These are phyloP conservation scores for Apodemia duryi DNA, from an alignment of 2,888 invertebrate species.

Conservation along the genomic window DNA sequence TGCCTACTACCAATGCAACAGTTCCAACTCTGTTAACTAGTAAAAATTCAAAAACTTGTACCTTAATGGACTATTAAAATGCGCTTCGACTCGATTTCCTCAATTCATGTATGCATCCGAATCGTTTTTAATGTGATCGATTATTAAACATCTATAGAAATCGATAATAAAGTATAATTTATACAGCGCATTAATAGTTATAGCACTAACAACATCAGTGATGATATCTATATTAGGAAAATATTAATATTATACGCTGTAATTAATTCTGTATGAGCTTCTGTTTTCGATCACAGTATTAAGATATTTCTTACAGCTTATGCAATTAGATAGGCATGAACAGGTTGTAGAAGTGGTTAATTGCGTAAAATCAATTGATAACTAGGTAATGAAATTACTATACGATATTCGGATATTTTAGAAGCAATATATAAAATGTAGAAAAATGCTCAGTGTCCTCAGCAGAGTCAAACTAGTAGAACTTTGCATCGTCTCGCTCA, in stretches of 20 bases:
- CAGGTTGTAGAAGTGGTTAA: neutral
- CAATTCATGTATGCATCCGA: constrained; percentile 8
- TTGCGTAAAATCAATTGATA: neutral
- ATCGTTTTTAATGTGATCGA: constrained; percentile 6
- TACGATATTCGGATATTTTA: neutral
- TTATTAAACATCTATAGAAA: constrained; percentile 16
- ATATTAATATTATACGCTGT: constrained; percentile 1
- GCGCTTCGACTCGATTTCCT: neutral
- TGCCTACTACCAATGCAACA: constrained; percentile 50
- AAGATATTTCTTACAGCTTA: constrained; percentile 8
- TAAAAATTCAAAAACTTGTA: constrained; percentile 3
- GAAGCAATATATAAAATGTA: neutral
- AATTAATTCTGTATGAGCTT: constrained; percentile 6
- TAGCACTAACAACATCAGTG: constrained; percentile 35
- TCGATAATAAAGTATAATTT: constrained; percentile 32
- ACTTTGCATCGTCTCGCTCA: too few relatives aligned
- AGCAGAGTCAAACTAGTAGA: too few relatives aligned
- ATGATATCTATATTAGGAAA: constrained; percentile 24
- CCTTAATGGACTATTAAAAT: constrained; percentile 5
- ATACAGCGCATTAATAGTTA: constrained; percentile 40
- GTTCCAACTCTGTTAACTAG: constrained; percentile 11
- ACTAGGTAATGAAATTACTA: neutral
- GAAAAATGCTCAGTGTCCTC: too few relatives aligned
- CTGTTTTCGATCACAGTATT: constrained; percentile 2
- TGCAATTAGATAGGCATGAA: constrained; percentile 3